Evolutionary conservation across 2,797 vertebrate species (phyloP).

Genomic region (Odontamblyopus lacepedii): DNA sequence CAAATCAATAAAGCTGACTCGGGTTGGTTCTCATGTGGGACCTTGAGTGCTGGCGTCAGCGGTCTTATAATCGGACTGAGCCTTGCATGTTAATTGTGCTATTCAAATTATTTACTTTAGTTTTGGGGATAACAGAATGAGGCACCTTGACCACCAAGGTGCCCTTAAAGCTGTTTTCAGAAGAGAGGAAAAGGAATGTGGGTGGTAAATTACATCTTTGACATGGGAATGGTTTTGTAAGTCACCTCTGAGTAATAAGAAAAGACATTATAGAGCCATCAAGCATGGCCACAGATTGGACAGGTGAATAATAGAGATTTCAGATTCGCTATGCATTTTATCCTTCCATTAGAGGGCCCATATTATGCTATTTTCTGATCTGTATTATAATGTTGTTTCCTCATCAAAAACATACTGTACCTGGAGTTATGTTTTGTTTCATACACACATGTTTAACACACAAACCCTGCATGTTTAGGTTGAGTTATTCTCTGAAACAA

Average conservation of each 20-base stretch:
- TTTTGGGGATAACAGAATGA: not conserved
- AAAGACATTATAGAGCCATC: not conserved
- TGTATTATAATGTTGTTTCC: no score
- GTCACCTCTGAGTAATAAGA: not conserved
- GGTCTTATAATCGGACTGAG: not conserved
- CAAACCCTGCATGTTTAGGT: no score
- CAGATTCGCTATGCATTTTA: no score
- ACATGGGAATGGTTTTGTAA: not conserved
- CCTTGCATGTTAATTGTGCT: not conserved
- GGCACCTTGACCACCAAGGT: not conserved
- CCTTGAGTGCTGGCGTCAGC: not conserved
- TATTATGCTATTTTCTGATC: no score
- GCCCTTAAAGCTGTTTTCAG: not conserved
- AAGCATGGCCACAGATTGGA: not conserved
- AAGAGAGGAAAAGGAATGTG: not conserved
- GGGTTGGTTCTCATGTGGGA: not conserved
- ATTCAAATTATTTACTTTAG: slow-evolving; percentile 1
- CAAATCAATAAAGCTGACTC: slow-evolving; percentile 6
- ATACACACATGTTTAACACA: no score
- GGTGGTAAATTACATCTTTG: not conserved
- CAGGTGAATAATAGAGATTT: not conserved
- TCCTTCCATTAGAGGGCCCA: no score
- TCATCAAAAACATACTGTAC: no score
- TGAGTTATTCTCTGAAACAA: no score
- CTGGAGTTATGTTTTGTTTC: no score